Conservation (phyloP, 2,113 vertebrate species). For the Callithrix jacchus region DNA sequence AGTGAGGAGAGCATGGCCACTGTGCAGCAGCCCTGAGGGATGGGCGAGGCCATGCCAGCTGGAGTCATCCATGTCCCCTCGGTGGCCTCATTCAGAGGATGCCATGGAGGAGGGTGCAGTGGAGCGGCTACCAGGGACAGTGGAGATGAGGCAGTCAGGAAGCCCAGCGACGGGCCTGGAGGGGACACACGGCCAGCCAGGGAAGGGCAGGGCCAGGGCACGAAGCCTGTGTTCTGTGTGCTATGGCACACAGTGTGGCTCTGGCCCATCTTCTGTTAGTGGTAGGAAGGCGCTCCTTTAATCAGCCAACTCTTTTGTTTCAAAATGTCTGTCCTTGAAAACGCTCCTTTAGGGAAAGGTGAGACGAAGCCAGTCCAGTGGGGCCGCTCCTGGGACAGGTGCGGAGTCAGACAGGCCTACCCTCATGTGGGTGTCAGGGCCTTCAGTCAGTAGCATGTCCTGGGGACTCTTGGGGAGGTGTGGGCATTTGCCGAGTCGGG, state of each 20-base stretch:
- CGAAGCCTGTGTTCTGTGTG: background rate
- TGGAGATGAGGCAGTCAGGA: background rate
- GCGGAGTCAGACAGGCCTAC: background rate
- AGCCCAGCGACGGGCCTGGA: background rate
- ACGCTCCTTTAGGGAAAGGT: background rate
- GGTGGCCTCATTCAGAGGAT: background rate
- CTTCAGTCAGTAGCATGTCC: background rate
- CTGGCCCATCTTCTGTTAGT: background rate
- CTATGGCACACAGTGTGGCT: background rate
- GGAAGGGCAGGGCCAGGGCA: background rate
- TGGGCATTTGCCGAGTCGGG: background rate
- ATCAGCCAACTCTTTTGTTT: background rate
- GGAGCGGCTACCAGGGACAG: background rate
- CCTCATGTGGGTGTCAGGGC: background rate
- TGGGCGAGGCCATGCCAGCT: background rate
- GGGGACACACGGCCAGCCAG: background rate
- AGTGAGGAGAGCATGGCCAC: background rate
- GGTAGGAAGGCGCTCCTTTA: background rate
- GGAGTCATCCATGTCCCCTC: background rate
- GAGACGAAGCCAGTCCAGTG: background rate
- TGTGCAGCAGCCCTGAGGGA: background rate
- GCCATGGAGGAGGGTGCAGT: background rate
- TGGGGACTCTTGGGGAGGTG: background rate
- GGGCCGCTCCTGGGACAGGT: background rate
- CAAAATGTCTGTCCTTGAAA: slow-evolving; percentile 19